Conservation (phyloP, 1,140 invertebrate species). For the Atta colombica region DNA sequence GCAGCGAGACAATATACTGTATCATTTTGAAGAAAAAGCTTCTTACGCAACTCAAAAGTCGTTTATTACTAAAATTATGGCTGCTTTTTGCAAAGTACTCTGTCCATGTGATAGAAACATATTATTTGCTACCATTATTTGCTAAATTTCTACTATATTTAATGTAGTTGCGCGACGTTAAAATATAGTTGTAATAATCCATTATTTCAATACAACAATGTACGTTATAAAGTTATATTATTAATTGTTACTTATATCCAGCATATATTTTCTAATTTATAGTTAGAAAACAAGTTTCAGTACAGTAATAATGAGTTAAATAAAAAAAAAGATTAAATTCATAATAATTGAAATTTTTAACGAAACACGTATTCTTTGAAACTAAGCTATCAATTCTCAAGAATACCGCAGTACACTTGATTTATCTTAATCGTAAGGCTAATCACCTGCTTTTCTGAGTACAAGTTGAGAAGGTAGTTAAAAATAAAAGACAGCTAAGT, state of each 20-base stretch:
- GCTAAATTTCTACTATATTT: neutral
- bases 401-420: constrained; percentile 10
- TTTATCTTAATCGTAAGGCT: constrained; percentile 42
- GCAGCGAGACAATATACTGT: neutral
- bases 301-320: neutral
- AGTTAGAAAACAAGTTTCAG: neutral
- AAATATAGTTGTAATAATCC: neutral
- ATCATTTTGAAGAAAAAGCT: neutral
- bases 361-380: neutral
- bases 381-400: constrained; percentile 23
- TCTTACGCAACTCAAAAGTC: neutral
- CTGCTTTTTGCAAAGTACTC: constrained; percentile 6
- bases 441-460: constrained; percentile 26
- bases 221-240: neutral
- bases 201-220: neutral
- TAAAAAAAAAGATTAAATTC: neutral
- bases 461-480: neutral
- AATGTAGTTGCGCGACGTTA: neutral
- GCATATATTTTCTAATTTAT: neutral
- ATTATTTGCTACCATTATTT: neutral
- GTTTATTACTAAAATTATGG: constrained; percentile 22
- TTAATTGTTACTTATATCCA: neutral
- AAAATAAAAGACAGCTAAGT: constrained; percentile 38
- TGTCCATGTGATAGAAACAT: neutral
- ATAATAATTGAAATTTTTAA: neutral